A percentile compares a stretch with the other conserved stretches of the same genome.
Conservation (phyloP, 2,888 invertebrate species). For the Oligia latruncula region DNA sequence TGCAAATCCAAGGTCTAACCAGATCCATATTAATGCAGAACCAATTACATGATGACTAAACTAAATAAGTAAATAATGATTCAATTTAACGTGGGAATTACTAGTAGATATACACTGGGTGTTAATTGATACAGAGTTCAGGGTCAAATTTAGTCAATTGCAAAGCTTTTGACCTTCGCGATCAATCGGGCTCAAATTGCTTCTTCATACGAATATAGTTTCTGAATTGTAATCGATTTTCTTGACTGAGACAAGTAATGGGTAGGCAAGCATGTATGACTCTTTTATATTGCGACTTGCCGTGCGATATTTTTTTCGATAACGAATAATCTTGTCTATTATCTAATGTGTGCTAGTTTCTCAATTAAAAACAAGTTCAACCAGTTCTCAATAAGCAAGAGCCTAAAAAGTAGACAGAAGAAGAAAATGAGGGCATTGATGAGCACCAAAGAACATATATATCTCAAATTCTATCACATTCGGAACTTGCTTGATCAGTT, state of each 20-base stretch:
- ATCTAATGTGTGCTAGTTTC: slow-evolving; percentile 14
- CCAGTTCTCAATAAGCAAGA: slow-evolving; percentile 1
- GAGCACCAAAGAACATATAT: neutral
- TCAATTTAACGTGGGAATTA: slow-evolving; percentile 64
- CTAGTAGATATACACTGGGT: slow-evolving; percentile 27
- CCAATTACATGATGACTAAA: slow-evolving; percentile 50
- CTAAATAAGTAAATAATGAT: slow-evolving; percentile 49
- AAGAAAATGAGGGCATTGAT: slow-evolving; percentile 23
- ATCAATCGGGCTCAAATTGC: slow-evolving; percentile 36
- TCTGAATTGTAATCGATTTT: slow-evolving; percentile 45
- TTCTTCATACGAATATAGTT: slow-evolving; percentile 32
- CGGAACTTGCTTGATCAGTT: slow-evolving; percentile 27
- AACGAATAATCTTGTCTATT: slow-evolving; percentile 6
- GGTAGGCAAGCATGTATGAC: slow-evolving; percentile 7
- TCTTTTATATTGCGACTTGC: neutral
- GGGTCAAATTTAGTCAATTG: slow-evolving; percentile 57
- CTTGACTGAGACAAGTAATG: slow-evolving; percentile 9
- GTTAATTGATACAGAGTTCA: slow-evolving; percentile 57
- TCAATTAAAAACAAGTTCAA: neutral
- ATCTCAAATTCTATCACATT: slow-evolving; percentile 27
- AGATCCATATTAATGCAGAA: slow-evolving; percentile 46
- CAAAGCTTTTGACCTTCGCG: slow-evolving; percentile 49
- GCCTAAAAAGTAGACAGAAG: neutral
- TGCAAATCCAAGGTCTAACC: slow-evolving; percentile 42
- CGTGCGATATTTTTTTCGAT: neutral